Base-by-base conservation (phyloP, 2,797 vertebrate species). In the Sebastes taczanowskii region DNA sequence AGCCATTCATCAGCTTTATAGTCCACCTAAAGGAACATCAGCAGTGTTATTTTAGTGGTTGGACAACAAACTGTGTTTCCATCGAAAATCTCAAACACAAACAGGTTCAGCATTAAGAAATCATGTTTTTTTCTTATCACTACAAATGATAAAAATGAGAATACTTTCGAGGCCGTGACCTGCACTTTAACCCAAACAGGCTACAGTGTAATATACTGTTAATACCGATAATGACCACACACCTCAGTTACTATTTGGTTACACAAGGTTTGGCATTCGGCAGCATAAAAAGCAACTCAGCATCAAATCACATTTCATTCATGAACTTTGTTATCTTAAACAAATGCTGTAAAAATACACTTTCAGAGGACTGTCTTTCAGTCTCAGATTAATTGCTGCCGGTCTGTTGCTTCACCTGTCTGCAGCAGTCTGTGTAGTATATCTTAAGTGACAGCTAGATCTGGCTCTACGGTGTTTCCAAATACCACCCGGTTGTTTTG, bases 1-100 rank as follows among this genome's bases (percentile, higher is more conserved):
- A 99, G 95, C 98, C 98, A 99, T 77, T 98, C 97, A 3, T 98
- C 98, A 0, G 98, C 98, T 92, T 99, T 99, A 74, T 99, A 99
- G 81, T 99, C 98, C 94, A 99, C 98, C 98, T 99, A 80, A 14
- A 55, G 55, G 77, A 73, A 83, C 30, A 86, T 52, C 49, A 76
- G 6, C 13, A 10, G 11, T 32, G 11, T 74, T 42, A 60, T 4
- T 46, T 0, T 0, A 64, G 16, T 6, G 13, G n/a, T 1, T 53
- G 6, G 10, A 63, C 9, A 53, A 55, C 18, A 58, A 32, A n/a
- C 20, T 22, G 8, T 0, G 18, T 25, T 29, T 75, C 7, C 22
- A 4, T 76, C 14, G 27, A 14, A 78, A 35, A 63, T 22, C 7
- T 13, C 2, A n/a, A 34, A 58, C 14, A 20, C 9, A 35, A 2